phyloP scores from a whole-genome alignment of 2,797 vertebrate species.

The Coilia nasus region DNA sequence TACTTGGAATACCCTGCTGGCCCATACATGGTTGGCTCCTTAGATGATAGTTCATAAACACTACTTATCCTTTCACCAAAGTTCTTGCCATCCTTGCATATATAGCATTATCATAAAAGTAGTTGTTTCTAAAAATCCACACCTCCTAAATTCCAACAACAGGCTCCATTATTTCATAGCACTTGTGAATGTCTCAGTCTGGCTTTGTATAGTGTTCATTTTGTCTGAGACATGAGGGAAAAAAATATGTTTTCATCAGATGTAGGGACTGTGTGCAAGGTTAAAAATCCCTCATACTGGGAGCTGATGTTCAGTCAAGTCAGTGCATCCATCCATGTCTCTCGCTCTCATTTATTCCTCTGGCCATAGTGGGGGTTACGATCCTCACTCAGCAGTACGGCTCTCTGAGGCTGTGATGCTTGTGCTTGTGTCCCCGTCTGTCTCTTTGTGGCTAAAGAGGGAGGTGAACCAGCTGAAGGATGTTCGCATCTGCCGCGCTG shows the following conservation, averaged over 20 bases:
- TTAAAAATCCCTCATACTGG: not conserved
- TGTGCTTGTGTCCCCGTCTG: slow-evolving; percentile 67
- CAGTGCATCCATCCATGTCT: not conserved
- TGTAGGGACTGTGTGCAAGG: not conserved
- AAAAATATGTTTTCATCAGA: not conserved
- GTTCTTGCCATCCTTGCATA: not conserved
- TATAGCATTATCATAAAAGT: not conserved
- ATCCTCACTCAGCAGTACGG: slow-evolving; percentile 68
- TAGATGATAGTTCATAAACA: not conserved
- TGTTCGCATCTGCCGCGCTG: slow-evolving; percentile 66
- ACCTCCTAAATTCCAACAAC: not conserved
- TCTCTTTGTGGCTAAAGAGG: slow-evolving; percentile 79
- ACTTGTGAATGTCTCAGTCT: not conserved
- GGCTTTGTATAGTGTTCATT: not conserved
- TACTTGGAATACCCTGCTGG: too few relatives aligned
- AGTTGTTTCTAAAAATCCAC: not conserved
- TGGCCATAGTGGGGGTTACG: not conserved
- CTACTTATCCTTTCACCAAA: not conserved
- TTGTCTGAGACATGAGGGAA: not conserved
- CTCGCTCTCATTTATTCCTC: slow-evolving; percentile 1
- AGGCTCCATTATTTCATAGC: not conserved
- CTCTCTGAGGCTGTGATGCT: slow-evolving; percentile 34
- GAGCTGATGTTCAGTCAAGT: slow-evolving; percentile 23
- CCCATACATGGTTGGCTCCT: not conserved
- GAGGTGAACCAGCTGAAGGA: slow-evolving; percentile 78